These are phyloP conservation scores for Caenorhabditis inopinata DNA, from an alignment of 1,140 invertebrate genomes.

Conservation along the genomic window DNA sequence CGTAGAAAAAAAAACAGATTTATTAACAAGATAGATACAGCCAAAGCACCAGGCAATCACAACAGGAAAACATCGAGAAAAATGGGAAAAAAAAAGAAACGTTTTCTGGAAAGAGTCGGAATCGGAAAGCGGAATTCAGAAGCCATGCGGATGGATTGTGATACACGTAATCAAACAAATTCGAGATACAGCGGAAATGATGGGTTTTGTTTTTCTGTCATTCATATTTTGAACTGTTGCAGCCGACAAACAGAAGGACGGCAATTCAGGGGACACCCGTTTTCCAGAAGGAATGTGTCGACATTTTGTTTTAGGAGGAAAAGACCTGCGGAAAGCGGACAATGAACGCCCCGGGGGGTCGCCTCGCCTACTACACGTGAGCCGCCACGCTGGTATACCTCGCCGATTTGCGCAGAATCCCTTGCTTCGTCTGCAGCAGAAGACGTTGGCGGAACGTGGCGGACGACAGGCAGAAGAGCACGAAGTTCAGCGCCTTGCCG, in stretches of 20 bases:
- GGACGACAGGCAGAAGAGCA: slow-evolving; percentile 46
- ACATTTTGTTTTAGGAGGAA: too few species aligned
- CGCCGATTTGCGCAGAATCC: slow-evolving; percentile 18
- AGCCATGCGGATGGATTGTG: neutral
- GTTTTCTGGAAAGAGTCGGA: too few species aligned
- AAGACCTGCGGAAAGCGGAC: too few species aligned
- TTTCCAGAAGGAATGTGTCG: too few species aligned
- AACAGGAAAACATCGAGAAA: neutral
- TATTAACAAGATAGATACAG: neutral
- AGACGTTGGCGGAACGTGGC: slow-evolving; percentile 44
- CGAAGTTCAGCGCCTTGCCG: slow-evolving; percentile 43
- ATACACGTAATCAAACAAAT: neutral
- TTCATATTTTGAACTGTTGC: too few species aligned
- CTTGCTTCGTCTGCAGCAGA: slow-evolving; percentile 30
- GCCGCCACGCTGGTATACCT: slow-evolving; percentile 30
- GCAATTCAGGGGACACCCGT: too few species aligned
- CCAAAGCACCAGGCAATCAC: neutral
- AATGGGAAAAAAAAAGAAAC: too few species aligned
- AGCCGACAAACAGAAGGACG: too few species aligned
- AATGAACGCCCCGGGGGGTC: too few species aligned
- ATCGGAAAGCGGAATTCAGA: neutral
- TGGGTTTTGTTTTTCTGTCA: neutral
- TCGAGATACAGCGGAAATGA: neutral
- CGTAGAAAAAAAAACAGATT: neutral
- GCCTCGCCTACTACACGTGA: too few species aligned